Percentiles rank a stretch among this genome's conserved stretches.
These are phyloP conservation scores for Machimus rusticus DNA, from an alignment of 2,888 invertebrate species.

Conservation along the genomic window DNA sequence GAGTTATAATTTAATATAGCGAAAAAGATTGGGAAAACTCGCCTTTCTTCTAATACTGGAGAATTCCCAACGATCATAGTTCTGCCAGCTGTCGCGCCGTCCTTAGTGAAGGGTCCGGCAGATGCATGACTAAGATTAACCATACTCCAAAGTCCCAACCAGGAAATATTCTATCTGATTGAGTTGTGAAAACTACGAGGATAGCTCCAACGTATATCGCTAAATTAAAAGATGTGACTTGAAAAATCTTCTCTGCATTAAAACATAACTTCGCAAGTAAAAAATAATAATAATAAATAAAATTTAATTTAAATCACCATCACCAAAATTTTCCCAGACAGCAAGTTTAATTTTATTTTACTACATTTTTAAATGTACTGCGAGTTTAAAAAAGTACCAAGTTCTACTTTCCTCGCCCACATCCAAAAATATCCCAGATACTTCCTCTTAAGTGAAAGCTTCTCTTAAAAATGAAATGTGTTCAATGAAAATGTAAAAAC, in stretches of 20 bases:
- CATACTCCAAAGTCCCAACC: neutral
- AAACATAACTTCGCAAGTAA: neutral
- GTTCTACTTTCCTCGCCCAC: neutral
- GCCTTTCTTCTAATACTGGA: neutral
- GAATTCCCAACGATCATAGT: neutral
- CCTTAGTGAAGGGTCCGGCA: neutral
- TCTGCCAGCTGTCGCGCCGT: neutral
- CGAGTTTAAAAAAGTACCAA: neutral
- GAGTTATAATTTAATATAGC: slow-evolving; percentile 18
- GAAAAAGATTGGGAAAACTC: neutral
- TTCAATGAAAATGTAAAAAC: neutral
- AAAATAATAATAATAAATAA: neutral
- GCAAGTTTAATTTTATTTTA: too few relatives aligned
- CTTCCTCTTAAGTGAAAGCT: neutral
- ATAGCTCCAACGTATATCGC: neutral
- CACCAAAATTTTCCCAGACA: neutral
- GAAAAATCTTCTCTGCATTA: neutral
- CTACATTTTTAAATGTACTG: neutral
- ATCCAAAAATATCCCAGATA: neutral
- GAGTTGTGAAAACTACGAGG: neutral
- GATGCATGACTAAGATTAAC: neutral
- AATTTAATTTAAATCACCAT: neutral
- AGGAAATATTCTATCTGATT: neutral
- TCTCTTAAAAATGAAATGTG: neutral
- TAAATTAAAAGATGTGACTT: neutral